These are phyloP conservation scores for Leptura quadrifasciata DNA, from an alignment of 2,888 invertebrate genomes.

Conservation along the genomic window DNA sequence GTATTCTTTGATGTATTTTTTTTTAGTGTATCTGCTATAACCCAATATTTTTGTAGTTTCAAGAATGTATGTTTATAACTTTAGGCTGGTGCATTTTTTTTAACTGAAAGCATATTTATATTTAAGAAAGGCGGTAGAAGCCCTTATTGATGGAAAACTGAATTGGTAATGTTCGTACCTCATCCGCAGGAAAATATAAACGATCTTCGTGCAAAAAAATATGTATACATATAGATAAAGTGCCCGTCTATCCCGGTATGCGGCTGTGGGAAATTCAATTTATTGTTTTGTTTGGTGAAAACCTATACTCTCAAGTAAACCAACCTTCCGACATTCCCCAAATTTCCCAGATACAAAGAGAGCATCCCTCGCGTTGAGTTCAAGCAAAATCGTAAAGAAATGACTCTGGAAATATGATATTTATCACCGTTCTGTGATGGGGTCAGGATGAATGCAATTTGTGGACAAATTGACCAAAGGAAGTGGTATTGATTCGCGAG, in stretches of 20 bases:
- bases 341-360: conserved; percentile 29
- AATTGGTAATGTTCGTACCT: conserved; percentile 3
- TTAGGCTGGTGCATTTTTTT: too few relatives aligned
- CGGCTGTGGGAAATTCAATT: conserved; percentile 28
- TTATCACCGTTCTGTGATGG: conserved; percentile 27
- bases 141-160: background rate
- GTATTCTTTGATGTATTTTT: too few relatives aligned
- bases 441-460: conserved; percentile 32
- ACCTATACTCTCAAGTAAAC: conserved; percentile 22
- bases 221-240: conserved; percentile 28
- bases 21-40: too few relatives aligned
- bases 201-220: conserved; percentile 25
- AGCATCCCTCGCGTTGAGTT: background rate
- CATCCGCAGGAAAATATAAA: background rate
- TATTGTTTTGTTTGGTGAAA: conserved; percentile 34
- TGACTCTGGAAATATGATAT: conserved; percentile 37
- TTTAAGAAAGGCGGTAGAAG: too few relatives aligned
- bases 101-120: too few relatives aligned
- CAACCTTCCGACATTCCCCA: conserved; percentile 29
- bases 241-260: conserved; percentile 20
- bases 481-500: conserved; percentile 1
- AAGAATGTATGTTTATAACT: too few relatives aligned
- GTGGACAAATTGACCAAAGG: conserved; percentile 28
- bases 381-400: conserved; percentile 23
- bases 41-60: too few relatives aligned